Base-by-base conservation (phyloP, 2,888 invertebrate species). In the Toxonevra muliebris region DNA sequence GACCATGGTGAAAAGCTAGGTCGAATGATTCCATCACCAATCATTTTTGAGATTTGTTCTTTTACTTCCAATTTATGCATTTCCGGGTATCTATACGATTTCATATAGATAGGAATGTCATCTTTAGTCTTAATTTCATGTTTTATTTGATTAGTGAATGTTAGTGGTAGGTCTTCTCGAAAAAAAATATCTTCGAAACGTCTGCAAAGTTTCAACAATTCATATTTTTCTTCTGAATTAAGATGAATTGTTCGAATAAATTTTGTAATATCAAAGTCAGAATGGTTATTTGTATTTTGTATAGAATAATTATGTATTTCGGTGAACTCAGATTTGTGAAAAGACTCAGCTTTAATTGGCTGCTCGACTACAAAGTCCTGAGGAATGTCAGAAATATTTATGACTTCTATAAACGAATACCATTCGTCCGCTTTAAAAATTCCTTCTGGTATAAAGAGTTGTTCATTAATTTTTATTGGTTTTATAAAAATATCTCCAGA, bases 91-190 rank as follows among this genome's bases (percentile, higher is more conserved):
- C 69, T 52, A 65, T 69, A 65, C 19, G 59, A 54, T 48, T 59
- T 68, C 12, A 52, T 60, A 53, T 69, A 50, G 19, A 65, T 61
- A 12, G 54, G 61, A 12, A 53, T 17, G 43, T 63, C 55, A 17
- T 40, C 40, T 13, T 12, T 43, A 43, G 69, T 69, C 20, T 68
- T 72, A n/a, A 76, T 74, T 43, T 63, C 13, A 57, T 76, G 74
- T 73, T 73, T 76, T 2, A 75, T 61, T 45, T 65, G 50, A 62
- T 69, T 70, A n/a, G 69, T 73, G 41, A 76, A 76, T 1, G 66
- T 69, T 43, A 76, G 48, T 1, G 53, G 41, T 50, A 67, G 53
- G 3, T 60, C 50, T 63, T 68, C 66, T 59, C 65, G 63, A n/a
- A 65, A 66, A 42, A 69, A 68, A 55, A 70, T 61, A 30, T 72